Evolutionary conservation across 2,888 invertebrate genomes (phyloP).

Genomic region (Ctenicera cuprea): DNA sequence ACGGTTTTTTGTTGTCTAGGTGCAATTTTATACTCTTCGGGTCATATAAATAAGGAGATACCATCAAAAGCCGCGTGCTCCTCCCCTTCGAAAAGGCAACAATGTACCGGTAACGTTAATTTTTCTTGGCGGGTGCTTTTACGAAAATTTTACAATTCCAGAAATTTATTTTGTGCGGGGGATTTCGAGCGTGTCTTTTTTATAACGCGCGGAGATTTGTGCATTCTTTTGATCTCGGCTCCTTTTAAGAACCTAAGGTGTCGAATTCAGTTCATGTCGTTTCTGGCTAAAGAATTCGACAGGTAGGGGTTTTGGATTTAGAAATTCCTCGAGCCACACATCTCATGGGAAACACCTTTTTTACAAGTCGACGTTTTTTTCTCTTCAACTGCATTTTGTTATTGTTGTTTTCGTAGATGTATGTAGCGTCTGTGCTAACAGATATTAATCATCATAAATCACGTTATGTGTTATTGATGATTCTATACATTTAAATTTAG

Average conservation of each 20-base stretch:
- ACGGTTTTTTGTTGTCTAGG: conserved; percentile 46
- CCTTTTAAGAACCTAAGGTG: conserved; percentile 21
- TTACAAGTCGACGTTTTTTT: conserved; percentile 18
- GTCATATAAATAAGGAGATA: conserved; percentile 51
- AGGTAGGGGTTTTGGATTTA: conserved; percentile 34
- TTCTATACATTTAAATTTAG: conserved; percentile 25
- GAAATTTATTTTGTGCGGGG: conserved; percentile 36
- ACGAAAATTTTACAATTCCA: conserved; percentile 37
- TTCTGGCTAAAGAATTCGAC: conserved; percentile 16
- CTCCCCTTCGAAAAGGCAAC: conserved; percentile 29
- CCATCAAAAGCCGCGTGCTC: conserved; percentile 28
- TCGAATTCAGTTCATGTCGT: conserved; percentile 21
- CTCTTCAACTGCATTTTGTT: background rate
- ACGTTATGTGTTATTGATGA: conserved; percentile 31
- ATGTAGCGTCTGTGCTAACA: conserved; percentile 7
- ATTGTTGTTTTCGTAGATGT: background rate
- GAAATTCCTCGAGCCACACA: conserved; percentile 13
- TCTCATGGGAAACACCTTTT: conserved; percentile 29
- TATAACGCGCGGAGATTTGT: conserved; percentile 24
- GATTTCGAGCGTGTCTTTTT: conserved; percentile 43
- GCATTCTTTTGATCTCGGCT: conserved; percentile 38
- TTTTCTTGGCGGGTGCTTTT: conserved; percentile 35
- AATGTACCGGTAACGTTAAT: conserved; percentile 40
- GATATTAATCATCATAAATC: conserved; percentile 39
- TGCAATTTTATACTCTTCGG: conserved; percentile 50